A percentile compares a stretch with the other conserved stretches of the same genome.
phyloP scores from a whole-genome alignment of 2,113 vertebrate species.

The Nothobranchius furzeri region DNA sequence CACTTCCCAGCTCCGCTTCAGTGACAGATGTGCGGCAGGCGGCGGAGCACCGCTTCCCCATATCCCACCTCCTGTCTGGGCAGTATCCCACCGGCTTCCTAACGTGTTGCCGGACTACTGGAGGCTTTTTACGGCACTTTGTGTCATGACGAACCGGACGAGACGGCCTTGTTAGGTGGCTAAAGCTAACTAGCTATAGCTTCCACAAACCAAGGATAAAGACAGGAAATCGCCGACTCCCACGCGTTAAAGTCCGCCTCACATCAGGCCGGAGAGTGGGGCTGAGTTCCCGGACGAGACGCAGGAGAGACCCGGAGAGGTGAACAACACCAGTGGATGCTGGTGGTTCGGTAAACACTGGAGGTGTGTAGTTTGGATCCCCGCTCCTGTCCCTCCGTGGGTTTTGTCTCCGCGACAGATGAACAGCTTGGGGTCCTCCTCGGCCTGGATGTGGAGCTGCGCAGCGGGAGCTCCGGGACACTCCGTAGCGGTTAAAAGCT shows the following conservation, averaged over 20 bases:
- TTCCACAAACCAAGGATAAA: background rate
- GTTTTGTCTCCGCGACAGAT: constrained; percentile 32
- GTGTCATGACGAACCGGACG: background rate
- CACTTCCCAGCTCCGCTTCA: constrained; percentile 44
- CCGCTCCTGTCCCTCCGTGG: constrained; percentile 29
- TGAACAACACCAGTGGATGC: background rate
- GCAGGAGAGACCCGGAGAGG: no score
- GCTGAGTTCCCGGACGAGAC: background rate
- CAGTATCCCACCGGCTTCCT: background rate
- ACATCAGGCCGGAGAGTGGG: fast-evolving
- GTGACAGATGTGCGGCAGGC: constrained; percentile 66
- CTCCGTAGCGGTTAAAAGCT: background rate
- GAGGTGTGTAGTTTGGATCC: constrained; percentile 25
- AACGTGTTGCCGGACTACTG: background rate
- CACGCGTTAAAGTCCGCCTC: constrained; percentile 4
- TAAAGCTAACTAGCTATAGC: constrained; percentile 59
- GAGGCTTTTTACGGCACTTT: background rate
- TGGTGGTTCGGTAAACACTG: background rate
- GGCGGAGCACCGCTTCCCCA: constrained; percentile 64
- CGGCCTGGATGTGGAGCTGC: background rate
- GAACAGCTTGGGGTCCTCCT: background rate
- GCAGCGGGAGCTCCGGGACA: background rate
- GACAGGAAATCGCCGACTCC: constrained; percentile 13
- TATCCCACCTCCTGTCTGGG: constrained; percentile 43
- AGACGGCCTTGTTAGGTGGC: constrained; percentile 61